These are phyloP conservation scores for Heliconius congener DNA, from an alignment of 1,140 invertebrate species.

Conservation along the genomic window DNA sequence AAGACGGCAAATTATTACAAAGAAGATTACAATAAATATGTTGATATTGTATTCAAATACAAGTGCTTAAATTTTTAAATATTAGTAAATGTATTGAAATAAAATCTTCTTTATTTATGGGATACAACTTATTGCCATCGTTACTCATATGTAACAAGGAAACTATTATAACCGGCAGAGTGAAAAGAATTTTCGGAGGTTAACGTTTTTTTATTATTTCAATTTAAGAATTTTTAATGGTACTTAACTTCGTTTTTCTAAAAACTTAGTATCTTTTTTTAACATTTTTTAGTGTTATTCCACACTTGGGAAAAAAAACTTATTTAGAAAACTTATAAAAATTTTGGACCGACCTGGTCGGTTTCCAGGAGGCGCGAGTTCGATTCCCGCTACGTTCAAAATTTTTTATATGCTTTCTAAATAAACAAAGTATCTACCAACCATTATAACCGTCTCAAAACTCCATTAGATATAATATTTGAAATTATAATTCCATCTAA, in stretches of 20 bases:
- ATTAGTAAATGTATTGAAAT: too few species aligned
- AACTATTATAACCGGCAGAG: not conserved
- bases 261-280: not conserved
- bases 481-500: not conserved
- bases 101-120: too few species aligned
- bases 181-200: not conserved
- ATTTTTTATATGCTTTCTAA: too few species aligned
- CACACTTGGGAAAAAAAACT: too few species aligned
- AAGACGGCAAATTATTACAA: not conserved
- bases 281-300: too few species aligned
- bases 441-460: constrained; percentile 19
- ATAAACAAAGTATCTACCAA: not conserved
- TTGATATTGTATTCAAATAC: not conserved
- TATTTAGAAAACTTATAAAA: too few species aligned
- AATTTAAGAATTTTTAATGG: not conserved
- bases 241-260: not conserved
- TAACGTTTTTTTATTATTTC: not conserved
- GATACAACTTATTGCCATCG: too few species aligned
- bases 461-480: constrained; percentile 13
- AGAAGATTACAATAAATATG: not conserved
- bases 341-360: too few species aligned
- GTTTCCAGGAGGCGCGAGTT: too few species aligned
- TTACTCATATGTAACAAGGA: too few species aligned
- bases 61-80: not conserved
- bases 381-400: too few species aligned